Base-by-base conservation (phyloP, 1,140 invertebrate species). In the Bombus terrestris region DNA sequence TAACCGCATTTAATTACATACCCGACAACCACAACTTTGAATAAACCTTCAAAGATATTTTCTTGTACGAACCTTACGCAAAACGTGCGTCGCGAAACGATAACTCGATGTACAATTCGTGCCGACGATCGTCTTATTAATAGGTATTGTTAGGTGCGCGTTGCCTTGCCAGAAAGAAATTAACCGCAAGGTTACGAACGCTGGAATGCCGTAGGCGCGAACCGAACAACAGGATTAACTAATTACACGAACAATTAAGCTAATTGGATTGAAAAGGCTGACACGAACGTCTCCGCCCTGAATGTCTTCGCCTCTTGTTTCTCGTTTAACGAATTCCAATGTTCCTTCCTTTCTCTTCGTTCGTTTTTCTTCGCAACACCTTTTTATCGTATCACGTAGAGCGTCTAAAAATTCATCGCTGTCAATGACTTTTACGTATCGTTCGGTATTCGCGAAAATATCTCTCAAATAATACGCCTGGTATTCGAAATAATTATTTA, bases 171-270 rank as follows among this genome's bases (percentile, higher is more conserved):
- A 37, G 35, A 83, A 83, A 86, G 41, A 81, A 89, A 91, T 88
- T 79, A 87, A 89, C 83, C 73, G 73, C 88, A 89, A 91, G 90
- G 90, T 87, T 89, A 57, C 59, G 39, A 59, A 68, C 74, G 5
- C 43, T 69, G 86, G 88, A 88, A 88, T 89, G 62, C 74, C 57
- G 90, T 91, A 82, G 90, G 86, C 86, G 90, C 43, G 66, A 88
- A n/a, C n/a, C 68, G 86, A 90, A 91, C 76, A 71, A 85, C 72
- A 75, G 43, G 57, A 91, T 91, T 85, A 88, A 86, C 91, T 86
- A 83, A 83, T 86, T 78, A 78, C 47, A 18, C 59, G 71, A 64
- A 82, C 53, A 83, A 85, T 81, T 89, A 77, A 81, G 77, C 77
- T 81, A 81, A 85, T 85, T 75, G 81, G 39, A 18, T 22, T 41